A percentile compares a stretch with the other conserved stretches of the same genome.
These are phyloP conservation scores for Hystrix brachyura DNA, from an alignment of 2,113 vertebrate genomes.

Conservation along the genomic window DNA sequence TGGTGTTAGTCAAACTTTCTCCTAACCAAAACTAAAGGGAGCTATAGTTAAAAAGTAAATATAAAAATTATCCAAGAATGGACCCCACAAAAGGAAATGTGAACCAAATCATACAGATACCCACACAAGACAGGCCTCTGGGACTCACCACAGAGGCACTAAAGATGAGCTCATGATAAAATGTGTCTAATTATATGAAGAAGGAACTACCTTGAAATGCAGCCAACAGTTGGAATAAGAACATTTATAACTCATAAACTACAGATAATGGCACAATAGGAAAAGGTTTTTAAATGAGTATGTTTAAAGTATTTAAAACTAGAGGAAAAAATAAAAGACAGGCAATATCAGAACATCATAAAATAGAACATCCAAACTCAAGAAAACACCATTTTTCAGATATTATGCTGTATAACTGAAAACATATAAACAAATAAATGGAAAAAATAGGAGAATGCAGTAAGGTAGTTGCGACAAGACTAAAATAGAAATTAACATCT, in stretches of 20 bases:
- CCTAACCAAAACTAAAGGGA: constrained; percentile 66
- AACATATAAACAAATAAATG: neutral
- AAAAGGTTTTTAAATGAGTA: constrained; percentile 1
- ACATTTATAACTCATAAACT: neutral
- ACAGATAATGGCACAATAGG: neutral
- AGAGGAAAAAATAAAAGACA: neutral
- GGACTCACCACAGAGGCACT: neutral
- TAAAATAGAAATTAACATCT: neutral
- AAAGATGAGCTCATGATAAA: constrained; percentile 31
- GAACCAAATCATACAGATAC: constrained; percentile 59
- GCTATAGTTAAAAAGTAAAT: constrained; percentile 70
- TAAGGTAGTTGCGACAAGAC: neutral
- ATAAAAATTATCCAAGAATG: constrained; percentile 65
- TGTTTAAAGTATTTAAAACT: constrained; percentile 16
- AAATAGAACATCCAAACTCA: constrained; percentile 24
- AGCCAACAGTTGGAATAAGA: neutral
- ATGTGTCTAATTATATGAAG: neutral
- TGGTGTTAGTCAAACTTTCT: constrained; percentile 69
- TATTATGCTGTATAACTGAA: neutral
- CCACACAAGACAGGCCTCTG: neutral
- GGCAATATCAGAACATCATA: neutral
- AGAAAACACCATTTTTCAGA: neutral
- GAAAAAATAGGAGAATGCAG: neutral
- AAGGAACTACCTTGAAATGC: neutral
- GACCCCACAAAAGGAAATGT: constrained; percentile 49